Conservation (phyloP, 2,888 invertebrate genomes). For the Tenodera sinensis region DNA sequence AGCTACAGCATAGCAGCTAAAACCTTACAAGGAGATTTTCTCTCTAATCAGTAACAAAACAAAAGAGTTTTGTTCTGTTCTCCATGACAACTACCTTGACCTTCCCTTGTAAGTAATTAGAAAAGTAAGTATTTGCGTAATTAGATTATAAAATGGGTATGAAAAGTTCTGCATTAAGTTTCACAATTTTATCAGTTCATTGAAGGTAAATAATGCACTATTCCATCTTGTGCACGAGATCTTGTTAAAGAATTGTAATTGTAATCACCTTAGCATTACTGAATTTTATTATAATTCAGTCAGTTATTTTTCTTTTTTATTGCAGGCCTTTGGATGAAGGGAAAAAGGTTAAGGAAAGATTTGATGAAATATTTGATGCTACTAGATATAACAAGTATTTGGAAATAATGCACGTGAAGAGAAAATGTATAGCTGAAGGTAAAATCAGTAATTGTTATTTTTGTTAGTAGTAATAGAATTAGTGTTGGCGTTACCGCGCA, state of each 20-base stretch:
- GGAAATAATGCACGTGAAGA: conserved; percentile 64
- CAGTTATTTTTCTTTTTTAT: conserved; percentile 25
- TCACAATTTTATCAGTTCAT: neutral
- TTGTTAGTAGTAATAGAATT: too few relatives aligned
- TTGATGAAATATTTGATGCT: conserved; percentile 98
- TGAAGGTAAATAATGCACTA: neutral
- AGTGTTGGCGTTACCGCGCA: too few relatives aligned
- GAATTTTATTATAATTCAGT: neutral
- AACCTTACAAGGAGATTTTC: too few relatives aligned
- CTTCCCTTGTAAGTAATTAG: too few relatives aligned
- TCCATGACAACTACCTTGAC: too few relatives aligned
- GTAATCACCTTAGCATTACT: neutral
- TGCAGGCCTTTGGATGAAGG: conserved; percentile 86
- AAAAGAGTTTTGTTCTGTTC: too few relatives aligned
- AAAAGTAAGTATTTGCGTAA: too few relatives aligned
- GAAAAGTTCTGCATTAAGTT: neutral
- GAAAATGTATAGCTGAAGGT: conserved; percentile 47
- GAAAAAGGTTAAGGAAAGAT: conserved; percentile 87
- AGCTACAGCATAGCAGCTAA: too few relatives aligned
- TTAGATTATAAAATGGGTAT: too few relatives aligned
- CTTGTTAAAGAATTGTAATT: neutral
- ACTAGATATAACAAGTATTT: conserved; percentile 88
- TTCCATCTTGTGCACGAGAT: neutral
- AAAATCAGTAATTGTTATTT: neutral
- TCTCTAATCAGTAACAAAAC: too few relatives aligned